Base-by-base conservation (phyloP, 2,888 invertebrate species). In the Taenaris catops region DNA sequence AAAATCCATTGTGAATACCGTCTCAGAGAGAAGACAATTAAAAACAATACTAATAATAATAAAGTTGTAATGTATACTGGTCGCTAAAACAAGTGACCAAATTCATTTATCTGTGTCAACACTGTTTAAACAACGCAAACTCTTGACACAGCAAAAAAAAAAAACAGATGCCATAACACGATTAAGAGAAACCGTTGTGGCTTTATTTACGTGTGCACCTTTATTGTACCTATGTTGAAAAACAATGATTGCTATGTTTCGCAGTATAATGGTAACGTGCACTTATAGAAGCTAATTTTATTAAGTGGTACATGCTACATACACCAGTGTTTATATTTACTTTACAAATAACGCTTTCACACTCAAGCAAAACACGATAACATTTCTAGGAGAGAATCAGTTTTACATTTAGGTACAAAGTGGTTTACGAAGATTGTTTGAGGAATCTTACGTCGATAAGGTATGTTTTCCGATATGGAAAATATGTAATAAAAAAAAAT, bases 361-460 rank as follows among this genome's bases (percentile, higher is more conserved):
- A 32, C 28, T 34, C 26, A 9, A 36, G 18, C 32, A 27, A 20
- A 41, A 41, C 29, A 26, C 19, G 36, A 38, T 25, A 26, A 29
- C 33, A 38, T 39, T 41, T 46, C 45, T 39, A 37, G 36, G 36
- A 39, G 34, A 38, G 38, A 48, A 46, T 33, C 25, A 38, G 35
- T 43, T 44, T 34, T 39, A 23, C 16, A 23, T 31, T 23, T 29
- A 14, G 8, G 14, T 31, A 20, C 28, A 3, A 20, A 31, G 23
- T 23, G 21, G 16, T 34, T 29, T 29, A 23, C 39, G 29, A 34
- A 24, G 17, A 28, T 31, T 38, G 29, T 36, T 38, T 38, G 16
- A 39, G 20, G 40, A 39, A 44, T 38, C 26, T 25, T 21, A 37
- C 37, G 32, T 27, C 27, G 34, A 40, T 40, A 34, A 40, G 9